Evolutionary conservation across 2,888 invertebrate species (phyloP).

Genomic region (Lumbricus terrestris): DNA sequence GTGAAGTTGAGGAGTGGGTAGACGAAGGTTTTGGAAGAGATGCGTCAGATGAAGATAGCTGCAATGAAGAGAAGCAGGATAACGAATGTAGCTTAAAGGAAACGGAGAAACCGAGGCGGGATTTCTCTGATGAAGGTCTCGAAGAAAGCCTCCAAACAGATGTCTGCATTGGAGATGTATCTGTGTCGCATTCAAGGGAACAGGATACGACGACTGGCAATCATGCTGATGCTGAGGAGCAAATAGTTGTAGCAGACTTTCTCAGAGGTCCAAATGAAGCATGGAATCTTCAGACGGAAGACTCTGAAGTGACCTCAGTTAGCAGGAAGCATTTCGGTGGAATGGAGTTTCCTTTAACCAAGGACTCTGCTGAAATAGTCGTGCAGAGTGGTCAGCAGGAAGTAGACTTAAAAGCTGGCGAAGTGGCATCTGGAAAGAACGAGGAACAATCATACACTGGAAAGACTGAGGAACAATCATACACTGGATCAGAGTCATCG

Average conservation of each 20-base stretch:
- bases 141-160: conserved; percentile 11
- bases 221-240: background rate
- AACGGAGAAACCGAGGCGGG: background rate
- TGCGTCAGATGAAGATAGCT: background rate
- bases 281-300: background rate
- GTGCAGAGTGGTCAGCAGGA: background rate
- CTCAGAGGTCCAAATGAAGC: background rate
- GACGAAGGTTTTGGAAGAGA: conserved; percentile 7
- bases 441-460: background rate
- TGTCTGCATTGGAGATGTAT: conserved; percentile 16
- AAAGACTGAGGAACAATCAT: background rate
- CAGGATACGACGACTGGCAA: background rate
- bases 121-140: background rate
- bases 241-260: conserved; percentile 5
- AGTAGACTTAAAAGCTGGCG: background rate
- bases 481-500: background rate
- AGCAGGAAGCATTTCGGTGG: conserved; percentile 68
- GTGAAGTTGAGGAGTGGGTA: conserved; percentile 15
- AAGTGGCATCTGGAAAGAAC: background rate
- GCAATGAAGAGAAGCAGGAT: background rate
- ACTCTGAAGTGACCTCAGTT: background rate
- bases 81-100: background rate
- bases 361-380: background rate
- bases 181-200: background rate
- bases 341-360: background rate